Evolutionary conservation across 2,888 invertebrate species (phyloP).

Genomic region (Trachelus stipa): DNA sequence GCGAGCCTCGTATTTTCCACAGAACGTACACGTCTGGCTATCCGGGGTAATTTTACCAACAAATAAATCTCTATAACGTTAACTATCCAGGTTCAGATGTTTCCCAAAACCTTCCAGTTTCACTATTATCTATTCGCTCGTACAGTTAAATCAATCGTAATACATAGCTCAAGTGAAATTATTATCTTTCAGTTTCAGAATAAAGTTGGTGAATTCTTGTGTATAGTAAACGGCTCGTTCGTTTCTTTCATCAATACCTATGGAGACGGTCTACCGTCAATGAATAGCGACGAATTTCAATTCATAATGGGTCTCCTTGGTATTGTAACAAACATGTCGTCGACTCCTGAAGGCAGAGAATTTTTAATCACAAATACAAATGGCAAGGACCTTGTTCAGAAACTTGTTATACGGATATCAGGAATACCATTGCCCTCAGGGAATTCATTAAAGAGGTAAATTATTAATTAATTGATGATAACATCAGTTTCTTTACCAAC

Average conservation of each 20-base stretch:
- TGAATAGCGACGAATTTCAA: constrained; percentile 58
- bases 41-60: constrained; percentile 46
- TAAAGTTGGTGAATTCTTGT: constrained; percentile 58
- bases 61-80: not conserved
- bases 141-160: not conserved
- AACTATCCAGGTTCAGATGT: not conserved
- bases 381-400: constrained; percentile 56
- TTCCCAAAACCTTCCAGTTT: not conserved
- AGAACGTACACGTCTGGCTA: constrained; percentile 57
- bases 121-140: not conserved
- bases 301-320: constrained; percentile 62
- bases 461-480: not conserved
- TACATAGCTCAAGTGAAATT: not conserved
- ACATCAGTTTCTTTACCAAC: not conserved
- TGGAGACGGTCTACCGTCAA: constrained; percentile 49
- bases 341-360: constrained; percentile 58
- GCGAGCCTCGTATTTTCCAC: constrained; percentile 58
- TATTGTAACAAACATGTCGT: constrained; percentile 62
- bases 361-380: constrained; percentile 57
- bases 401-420: constrained; percentile 53
- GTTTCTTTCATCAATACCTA: constrained; percentile 62
- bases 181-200: constrained; percentile 44
- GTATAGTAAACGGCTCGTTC: constrained; percentile 59
- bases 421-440: constrained; percentile 53
- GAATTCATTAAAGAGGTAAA: constrained; percentile 54